These are phyloP conservation scores for Bathynomus jamesi DNA, from an alignment of 1,140 invertebrate species.

Conservation along the genomic window DNA sequence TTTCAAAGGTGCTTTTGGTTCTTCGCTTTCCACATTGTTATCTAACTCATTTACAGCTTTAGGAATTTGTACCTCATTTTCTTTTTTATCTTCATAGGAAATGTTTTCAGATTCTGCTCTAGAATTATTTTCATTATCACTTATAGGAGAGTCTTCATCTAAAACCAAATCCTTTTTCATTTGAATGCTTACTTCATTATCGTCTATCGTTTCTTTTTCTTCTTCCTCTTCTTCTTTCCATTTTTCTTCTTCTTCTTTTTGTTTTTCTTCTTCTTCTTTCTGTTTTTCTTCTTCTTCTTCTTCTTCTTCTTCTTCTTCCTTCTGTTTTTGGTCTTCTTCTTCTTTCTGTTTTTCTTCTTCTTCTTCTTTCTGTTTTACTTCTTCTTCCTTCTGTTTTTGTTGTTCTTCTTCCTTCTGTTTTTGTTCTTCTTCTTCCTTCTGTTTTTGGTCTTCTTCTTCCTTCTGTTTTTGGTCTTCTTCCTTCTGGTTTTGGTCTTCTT, in stretches of 20 bases:
- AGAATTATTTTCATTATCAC: too few species aligned
- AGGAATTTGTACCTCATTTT: too few species aligned
- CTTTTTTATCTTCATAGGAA: too few species aligned
- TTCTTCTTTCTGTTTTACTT: background rate
- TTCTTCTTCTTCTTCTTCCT: background rate
- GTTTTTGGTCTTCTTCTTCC: background rate
- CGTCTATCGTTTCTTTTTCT: background rate
- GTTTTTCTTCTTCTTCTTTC: background rate
- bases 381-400: background rate
- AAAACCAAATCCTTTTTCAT: background rate
- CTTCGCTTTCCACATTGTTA: too few species aligned
- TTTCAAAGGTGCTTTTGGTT: too few species aligned
- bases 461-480: background rate
- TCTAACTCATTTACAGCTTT: too few species aligned
- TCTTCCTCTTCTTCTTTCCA: background rate
- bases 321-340: background rate
- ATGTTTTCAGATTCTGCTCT: too few species aligned
- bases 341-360: background rate
- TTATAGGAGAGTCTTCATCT: background rate
- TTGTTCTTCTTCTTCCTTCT: background rate
- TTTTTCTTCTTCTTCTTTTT: background rate
- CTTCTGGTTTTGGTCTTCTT: background rate
- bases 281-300: background rate
- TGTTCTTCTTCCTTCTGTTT: background rate
- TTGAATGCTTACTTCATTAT: background rate